Conservation (phyloP, 2,888 invertebrate species). For the Caenorhabditis panamensis region DNA sequence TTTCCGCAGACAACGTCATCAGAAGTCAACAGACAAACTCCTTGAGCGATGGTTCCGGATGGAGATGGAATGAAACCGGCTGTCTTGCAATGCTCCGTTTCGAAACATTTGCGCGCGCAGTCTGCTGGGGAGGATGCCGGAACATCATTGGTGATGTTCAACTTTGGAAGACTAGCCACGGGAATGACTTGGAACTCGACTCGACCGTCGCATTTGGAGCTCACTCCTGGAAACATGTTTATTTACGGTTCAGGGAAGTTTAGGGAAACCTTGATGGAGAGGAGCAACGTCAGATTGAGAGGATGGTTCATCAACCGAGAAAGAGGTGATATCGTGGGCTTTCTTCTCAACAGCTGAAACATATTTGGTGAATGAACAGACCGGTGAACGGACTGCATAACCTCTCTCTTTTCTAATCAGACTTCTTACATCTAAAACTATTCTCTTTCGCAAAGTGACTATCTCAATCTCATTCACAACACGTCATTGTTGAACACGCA, state of each 20-base stretch:
- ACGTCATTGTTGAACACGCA: background rate
- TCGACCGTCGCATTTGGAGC: conserved; percentile 71
- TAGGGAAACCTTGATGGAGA: conserved; percentile 39
- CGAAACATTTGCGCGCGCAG: conserved; percentile 80
- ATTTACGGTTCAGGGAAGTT: background rate
- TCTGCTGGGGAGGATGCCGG: conserved; percentile 80
- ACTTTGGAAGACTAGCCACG: conserved; percentile 74
- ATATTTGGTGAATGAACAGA: no score
- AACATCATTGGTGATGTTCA: conserved; percentile 80
- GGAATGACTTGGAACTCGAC: conserved; percentile 79
- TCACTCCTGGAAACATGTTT: conserved; percentile 38
- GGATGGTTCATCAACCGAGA: conserved; percentile 57
- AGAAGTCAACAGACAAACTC: conserved; percentile 79
- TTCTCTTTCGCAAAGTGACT: no score
- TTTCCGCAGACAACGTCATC: conserved; percentile 74
- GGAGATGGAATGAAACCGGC: conserved; percentile 80
- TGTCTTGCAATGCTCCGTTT: conserved; percentile 76
- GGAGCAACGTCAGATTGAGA: conserved; percentile 11
- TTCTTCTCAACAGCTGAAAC: conserved; percentile 50
- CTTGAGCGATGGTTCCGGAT: conserved; percentile 71
- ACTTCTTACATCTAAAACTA: no score
- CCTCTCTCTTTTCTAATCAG: no score
- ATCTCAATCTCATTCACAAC: no score
- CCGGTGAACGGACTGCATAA: no score
- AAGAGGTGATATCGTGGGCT: conserved; percentile 59